These are phyloP conservation scores for Agrilus cyanescens DNA, from an alignment of 2,888 invertebrate genomes.

Conservation along the genomic window DNA sequence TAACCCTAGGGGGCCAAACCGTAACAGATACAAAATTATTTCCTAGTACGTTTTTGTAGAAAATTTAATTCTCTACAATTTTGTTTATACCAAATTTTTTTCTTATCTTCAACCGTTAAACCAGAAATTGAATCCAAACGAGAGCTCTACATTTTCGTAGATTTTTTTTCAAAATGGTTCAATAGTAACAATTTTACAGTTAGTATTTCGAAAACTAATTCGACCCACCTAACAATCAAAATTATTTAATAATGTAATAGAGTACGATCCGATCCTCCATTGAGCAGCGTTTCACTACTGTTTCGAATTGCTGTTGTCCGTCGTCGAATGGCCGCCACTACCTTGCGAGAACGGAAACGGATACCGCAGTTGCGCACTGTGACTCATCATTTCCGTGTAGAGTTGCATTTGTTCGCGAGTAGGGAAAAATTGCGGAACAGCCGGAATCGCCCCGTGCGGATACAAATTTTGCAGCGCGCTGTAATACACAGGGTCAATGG, in stretches of 20 bases:
- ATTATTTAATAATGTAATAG: constrained; percentile 4
- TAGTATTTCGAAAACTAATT: constrained; percentile 1
- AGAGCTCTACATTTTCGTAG: too few relatives aligned
- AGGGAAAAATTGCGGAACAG: constrained; percentile 32
- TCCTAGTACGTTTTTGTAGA: too few relatives aligned
- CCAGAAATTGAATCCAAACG: too few relatives aligned
- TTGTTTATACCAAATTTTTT: too few relatives aligned
- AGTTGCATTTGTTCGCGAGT: constrained; percentile 41
- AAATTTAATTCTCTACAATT: too few relatives aligned
- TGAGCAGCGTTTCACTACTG: constrained; percentile 15
- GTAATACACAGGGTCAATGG: constrained; percentile 34
- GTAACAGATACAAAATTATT: too few relatives aligned
- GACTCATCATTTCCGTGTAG: constrained; percentile 42
- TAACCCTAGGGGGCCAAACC: too few relatives aligned
- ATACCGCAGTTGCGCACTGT: constrained; percentile 25
- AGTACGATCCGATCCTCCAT: constrained; percentile 9
- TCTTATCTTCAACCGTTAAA: too few relatives aligned
- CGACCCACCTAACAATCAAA: constrained; percentile 6
- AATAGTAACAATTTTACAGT: neutral
- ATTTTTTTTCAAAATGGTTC: too few relatives aligned
- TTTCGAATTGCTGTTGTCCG: constrained; percentile 18
- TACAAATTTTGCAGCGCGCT: constrained; percentile 37
- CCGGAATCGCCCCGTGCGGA: constrained; percentile 24
- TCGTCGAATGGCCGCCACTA: constrained; percentile 21
- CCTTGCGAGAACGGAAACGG: constrained; percentile 29